Evolutionary conservation across 2,797 vertebrate genomes (phyloP).

Genomic region (Eupleurogrammus muticus): DNA sequence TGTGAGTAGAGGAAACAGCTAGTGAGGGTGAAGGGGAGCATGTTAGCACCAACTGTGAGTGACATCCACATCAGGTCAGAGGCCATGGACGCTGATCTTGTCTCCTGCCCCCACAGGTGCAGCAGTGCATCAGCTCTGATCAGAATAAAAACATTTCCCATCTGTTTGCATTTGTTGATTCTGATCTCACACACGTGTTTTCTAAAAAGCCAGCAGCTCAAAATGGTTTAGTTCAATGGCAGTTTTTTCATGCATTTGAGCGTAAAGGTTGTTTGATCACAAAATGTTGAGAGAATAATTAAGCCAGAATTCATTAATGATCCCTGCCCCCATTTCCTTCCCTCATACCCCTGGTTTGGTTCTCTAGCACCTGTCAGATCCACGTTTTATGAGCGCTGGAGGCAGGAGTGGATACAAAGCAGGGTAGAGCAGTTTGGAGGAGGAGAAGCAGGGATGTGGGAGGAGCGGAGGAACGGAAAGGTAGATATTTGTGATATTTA

Average conservation of each 20-base stretch:
- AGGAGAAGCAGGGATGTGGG: conserved; percentile 31
- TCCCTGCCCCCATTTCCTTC: background rate
- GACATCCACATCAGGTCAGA: conserved; percentile 2
- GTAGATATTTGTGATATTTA: conserved; percentile 57
- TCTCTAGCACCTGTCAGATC: conserved; percentile 77
- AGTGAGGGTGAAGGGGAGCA: conserved; percentile 14
- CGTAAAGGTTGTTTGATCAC: conserved; percentile 19
- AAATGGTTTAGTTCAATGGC: background rate
- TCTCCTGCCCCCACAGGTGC: conserved; percentile 9
- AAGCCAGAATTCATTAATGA: conserved; percentile 42
- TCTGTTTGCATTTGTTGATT: conserved; percentile 46
- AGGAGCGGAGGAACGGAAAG: conserved; percentile 27
- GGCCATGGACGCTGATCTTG: conserved; percentile 12
- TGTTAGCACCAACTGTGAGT: conserved; percentile 47
- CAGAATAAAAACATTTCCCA: conserved; percentile 19
- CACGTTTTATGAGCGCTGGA: conserved; percentile 60
- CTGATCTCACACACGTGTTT: conserved; percentile 1
- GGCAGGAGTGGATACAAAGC: conserved; percentile 50
- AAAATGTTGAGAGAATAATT: conserved; percentile 32
- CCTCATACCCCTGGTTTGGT: conserved; percentile 55
- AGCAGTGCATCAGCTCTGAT: conserved; percentile 17
- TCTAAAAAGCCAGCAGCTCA: background rate
- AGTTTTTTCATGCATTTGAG: conserved; percentile 11
- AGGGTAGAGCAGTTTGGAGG: conserved; percentile 19
- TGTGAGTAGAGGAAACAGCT: conserved; percentile 22